phyloP scores from a whole-genome alignment of 1,140 invertebrate genomes.

The Rhopalosiphum maidis region DNA sequence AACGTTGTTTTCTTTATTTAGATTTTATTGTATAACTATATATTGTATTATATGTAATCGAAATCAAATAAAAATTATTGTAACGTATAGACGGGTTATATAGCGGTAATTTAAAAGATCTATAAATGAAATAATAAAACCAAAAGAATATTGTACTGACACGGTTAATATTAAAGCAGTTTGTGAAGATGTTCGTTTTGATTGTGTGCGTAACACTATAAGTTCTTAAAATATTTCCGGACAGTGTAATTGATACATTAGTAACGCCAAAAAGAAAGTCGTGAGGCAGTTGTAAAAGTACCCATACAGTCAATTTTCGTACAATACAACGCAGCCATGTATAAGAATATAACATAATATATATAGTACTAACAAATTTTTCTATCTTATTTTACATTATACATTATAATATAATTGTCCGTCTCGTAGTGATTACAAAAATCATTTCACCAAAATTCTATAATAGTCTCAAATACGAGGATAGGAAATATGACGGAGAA shows the following conservation, averaged over 20 bases:
- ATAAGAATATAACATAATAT: background rate
- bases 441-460: background rate
- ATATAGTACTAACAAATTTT: background rate
- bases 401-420: background rate
- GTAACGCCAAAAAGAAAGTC: slow-evolving; percentile 42
- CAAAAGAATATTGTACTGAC: background rate
- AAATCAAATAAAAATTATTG: background rate
- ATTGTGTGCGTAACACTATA: background rate
- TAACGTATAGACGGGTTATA: background rate
- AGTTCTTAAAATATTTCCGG: slow-evolving; percentile 46
- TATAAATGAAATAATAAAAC: background rate
- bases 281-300: background rate
- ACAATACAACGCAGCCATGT: background rate
- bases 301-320: background rate
- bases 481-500: background rate
- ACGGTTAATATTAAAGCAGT: background rate
- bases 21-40: background rate
- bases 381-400: background rate
- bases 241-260: slow-evolving; percentile 21
- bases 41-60: background rate
- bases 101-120: background rate
- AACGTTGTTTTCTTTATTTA: background rate
- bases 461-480: background rate
- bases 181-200: background rate
- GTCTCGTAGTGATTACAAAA: background rate